Percentiles rank a stretch among this genome's conserved stretches.
Conservation (phyloP, 2,113 vertebrate species). For the Halichoeres trimaculatus region DNA sequence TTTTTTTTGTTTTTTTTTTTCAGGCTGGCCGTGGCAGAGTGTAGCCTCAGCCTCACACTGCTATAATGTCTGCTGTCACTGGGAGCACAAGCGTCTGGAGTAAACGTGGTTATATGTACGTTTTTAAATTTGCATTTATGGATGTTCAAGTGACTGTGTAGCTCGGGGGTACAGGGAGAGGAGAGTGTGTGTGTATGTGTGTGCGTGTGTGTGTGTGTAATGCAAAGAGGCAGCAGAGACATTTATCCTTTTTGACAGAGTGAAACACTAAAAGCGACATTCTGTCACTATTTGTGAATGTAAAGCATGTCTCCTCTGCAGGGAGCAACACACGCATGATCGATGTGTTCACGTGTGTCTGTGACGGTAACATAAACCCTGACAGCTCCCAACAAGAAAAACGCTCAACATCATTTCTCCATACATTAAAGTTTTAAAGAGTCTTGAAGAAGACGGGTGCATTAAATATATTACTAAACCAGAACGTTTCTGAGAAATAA, state of each 20-base stretch:
- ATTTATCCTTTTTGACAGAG: constrained; percentile 11
- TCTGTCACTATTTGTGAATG: constrained; percentile 33
- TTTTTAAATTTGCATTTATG: neutral
- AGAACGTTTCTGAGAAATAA: too few relatives aligned
- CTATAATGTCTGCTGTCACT: constrained; percentile 29
- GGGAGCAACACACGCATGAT: neutral
- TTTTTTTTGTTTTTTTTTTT: too few relatives aligned
- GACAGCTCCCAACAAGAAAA: neutral
- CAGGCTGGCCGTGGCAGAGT: constrained; percentile 1
- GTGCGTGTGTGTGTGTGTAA: neutral
- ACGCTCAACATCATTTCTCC: neutral
- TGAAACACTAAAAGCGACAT: constrained; percentile 36
- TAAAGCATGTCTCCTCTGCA: constrained; percentile 2
- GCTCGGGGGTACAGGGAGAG: neutral
- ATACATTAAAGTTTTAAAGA: neutral
- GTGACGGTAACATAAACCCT: neutral
- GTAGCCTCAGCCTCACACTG: constrained; percentile 11
- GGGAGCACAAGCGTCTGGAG: constrained; percentile 1
- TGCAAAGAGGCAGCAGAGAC: neutral
- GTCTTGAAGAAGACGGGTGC: neutral
- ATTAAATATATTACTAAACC: neutral
- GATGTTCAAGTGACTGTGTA: neutral
- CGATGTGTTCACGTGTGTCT: neutral
- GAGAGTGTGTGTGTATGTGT: neutral
- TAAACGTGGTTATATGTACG: neutral